Evolutionary conservation across 2,888 invertebrate species (phyloP), one percentile per base, ranked within the genome.

Genomic region (Andricus quercusramuli): DNA sequence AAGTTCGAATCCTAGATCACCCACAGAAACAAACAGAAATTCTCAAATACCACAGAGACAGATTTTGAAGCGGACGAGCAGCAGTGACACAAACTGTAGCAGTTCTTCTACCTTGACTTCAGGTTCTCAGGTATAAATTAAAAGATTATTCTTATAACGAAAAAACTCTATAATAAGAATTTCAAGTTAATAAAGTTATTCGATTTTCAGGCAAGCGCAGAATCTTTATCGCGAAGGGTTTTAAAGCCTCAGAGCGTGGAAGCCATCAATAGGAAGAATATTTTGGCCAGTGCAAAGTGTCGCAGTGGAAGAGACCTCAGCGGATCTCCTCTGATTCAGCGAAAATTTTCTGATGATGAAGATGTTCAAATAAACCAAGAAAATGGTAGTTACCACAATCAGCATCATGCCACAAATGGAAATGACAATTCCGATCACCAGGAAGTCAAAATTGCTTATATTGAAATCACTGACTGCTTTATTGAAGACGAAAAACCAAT

Each of bases 251-350:
- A 96, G 86, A 97, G 96, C 88, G 96, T 97, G 65, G 97, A 97
- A 92, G 97, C 97, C 2, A 96, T 97, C 84, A 97, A 97, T 91
- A 94, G 97, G 78, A 96, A 97, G 92, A 97, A 97, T 91, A 97
- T 98, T 85, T 93, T 98, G 78, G 97, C 97, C 32, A 97, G 97
- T 74, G 97, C 97, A 1, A 96, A 97, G 93, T 97, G 96, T 90
- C 95, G 97, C 88, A 97, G 97, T 91, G 97, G 97, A 11, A 94
- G 95, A 86, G 96, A 96, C 91, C 94, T 95, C 79, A 96, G 96
- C 88, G 95, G 96, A 76, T 96, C 96, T 66, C 95, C 96, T 68
- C 94, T 96, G 85, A 95, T 96, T 88, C 96, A 96, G 93, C 94
- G 96, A 84, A 96, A 96, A 90, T 95, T 96, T 92, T 87, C 90